Percentiles rank a stretch among this genome's conserved stretches.
Evolutionary conservation across 2,888 invertebrate species (phyloP).

Genomic region (Coleophora deauratella): DNA sequence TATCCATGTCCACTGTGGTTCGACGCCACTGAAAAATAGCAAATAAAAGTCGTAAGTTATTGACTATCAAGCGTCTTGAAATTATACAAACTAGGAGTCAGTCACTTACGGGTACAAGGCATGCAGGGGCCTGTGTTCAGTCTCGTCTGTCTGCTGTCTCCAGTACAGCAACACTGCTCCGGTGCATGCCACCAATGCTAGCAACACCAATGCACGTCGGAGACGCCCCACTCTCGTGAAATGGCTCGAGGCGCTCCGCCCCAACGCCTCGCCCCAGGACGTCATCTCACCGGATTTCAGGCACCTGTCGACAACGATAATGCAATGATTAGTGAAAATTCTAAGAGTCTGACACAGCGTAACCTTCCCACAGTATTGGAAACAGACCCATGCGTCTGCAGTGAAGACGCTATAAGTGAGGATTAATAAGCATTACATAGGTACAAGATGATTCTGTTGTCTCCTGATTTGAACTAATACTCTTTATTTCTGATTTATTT

Average conservation of each 20-base stretch:
- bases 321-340: no score
- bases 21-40: conserved; percentile 51
- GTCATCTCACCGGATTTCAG: conserved; percentile 32
- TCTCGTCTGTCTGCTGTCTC: conserved; percentile 71
- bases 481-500: no score
- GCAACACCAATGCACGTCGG: conserved; percentile 70
- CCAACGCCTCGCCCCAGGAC: conserved; percentile 51
- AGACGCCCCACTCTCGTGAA: conserved; percentile 67
- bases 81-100: no score
- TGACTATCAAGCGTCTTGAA: no score
- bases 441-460: no score
- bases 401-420: no score
- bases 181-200: conserved; percentile 71
- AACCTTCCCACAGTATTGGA: no score
- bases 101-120: conserved; percentile 44
- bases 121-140: conserved; percentile 45
- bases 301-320: conserved; percentile 29
- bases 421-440: no score
- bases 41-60: background rate
- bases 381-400: no score
- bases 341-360: no score
- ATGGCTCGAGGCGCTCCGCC: conserved; percentile 67
- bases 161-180: conserved; percentile 75
- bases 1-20: conserved; percentile 84
- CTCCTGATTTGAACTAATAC: no score